phyloP scores from a whole-genome alignment of 2,888 invertebrate genomes.

The Prenolepis imparis region DNA sequence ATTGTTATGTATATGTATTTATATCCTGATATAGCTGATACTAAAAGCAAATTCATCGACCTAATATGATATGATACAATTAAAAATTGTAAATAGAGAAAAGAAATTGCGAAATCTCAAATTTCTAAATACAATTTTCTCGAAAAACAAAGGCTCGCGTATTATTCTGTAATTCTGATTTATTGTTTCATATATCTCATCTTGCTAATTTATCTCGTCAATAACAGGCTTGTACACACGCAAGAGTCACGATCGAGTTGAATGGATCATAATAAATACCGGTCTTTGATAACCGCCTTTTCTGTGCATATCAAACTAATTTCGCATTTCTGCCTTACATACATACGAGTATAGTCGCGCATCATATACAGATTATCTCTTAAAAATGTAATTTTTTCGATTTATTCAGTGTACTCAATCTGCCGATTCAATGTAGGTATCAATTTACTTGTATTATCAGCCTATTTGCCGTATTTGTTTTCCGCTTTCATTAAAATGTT shows the following conservation, averaged over 20 bases:
- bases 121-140: background rate
- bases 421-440: background rate
- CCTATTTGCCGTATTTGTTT: background rate
- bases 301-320: background rate
- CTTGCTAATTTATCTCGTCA: background rate
- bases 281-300: background rate
- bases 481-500: background rate
- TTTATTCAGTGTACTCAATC: background rate
- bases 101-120: background rate
- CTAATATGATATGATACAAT: background rate
- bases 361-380: background rate
- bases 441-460: background rate
- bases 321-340: background rate
- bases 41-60: no score
- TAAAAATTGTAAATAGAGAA: background rate
- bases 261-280: background rate
- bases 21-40: no score
- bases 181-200: background rate
- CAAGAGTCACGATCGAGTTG: background rate
- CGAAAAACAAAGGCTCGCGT: background rate
- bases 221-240: background rate
- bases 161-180: background rate
- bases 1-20: no score
- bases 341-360: no score
- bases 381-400: background rate